Conservation (phyloP, 1,140 invertebrate species). For the Rhagoletis zephyria region DNA sequence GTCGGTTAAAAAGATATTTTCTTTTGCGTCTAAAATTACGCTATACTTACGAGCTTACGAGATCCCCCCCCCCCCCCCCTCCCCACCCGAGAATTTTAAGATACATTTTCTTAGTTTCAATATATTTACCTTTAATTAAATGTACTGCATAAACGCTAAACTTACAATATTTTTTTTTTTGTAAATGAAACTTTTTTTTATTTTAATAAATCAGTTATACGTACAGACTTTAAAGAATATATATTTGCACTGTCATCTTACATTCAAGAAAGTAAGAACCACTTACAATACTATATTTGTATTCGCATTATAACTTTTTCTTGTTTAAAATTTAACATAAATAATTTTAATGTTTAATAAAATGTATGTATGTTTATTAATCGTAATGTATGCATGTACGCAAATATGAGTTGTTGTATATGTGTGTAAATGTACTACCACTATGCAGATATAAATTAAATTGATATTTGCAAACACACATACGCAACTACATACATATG, state of each 20-base stretch:
- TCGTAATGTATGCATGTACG: neutral
- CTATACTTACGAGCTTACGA: too few species aligned
- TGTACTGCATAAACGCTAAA: constrained; percentile 29
- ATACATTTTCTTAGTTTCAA: constrained; percentile 1
- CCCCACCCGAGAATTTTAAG: too few species aligned
- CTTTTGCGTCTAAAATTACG: too few species aligned
- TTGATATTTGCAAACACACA: neutral
- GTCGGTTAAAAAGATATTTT: too few species aligned
- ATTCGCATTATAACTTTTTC: constrained; percentile 4
- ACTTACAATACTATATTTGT: neutral
- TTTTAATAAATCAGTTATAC: neutral
- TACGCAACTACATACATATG: neutral
- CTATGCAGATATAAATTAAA: neutral
- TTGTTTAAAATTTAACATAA: constrained; percentile 43
- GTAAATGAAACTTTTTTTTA: constrained; percentile 31
- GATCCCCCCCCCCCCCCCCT: too few species aligned
- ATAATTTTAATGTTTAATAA: neutral
- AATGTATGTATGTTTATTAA: neutral
- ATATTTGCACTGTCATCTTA: constrained; percentile 26
- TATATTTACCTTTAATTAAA: constrained; percentile 8
- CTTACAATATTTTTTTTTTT: constrained; percentile 17
- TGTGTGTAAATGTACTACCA: neutral
- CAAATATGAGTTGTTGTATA: constrained; percentile 2
- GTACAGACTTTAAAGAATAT: constrained; percentile 21
- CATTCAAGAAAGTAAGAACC: constrained; percentile 14